phyloP scores from a whole-genome alignment of 2,797 vertebrate species.

The Cyclopterus lumpus region DNA sequence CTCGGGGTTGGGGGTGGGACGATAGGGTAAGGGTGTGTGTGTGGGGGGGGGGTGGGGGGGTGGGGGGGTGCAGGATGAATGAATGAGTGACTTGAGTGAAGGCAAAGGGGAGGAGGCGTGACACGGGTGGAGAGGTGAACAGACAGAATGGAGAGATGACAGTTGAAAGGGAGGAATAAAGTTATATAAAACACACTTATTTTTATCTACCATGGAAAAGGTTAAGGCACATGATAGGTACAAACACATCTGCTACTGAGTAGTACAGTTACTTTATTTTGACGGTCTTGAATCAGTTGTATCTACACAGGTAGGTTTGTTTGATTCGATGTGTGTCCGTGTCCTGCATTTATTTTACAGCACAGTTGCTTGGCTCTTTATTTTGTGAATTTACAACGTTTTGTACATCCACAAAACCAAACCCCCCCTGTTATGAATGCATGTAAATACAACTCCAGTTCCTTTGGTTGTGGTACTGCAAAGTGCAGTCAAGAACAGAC shows the following conservation, averaged over 20 bases:
- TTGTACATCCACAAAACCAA: slow-evolving; percentile 63
- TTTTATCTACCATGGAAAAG: slow-evolving; percentile 93
- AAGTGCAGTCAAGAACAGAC: slow-evolving; percentile 76
- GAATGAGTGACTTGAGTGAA: slow-evolving; percentile 50
- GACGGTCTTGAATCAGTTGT: slow-evolving; percentile 81
- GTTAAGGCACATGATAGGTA: slow-evolving; percentile 99
- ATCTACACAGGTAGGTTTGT: slow-evolving; percentile 83
- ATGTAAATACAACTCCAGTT: slow-evolving; percentile 68
- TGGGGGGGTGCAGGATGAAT: slow-evolving; percentile 58
- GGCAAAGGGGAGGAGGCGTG: slow-evolving; percentile 48
- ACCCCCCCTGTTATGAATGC: slow-evolving; percentile 29
- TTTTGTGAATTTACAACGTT: slow-evolving; percentile 70
- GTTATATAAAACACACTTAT: slow-evolving; percentile 90
- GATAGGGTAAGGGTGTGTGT: too few species aligned
- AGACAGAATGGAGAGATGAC: slow-evolving; percentile 50
- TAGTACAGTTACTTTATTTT: slow-evolving; percentile 87
- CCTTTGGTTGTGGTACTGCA: slow-evolving; percentile 83
- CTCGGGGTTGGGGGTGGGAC: slow-evolving; percentile 64
- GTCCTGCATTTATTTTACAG: slow-evolving; percentile 59
- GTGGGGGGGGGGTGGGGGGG: slow-evolving; percentile 51
- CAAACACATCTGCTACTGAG: slow-evolving; percentile 95
- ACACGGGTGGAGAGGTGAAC: slow-evolving; percentile 47
- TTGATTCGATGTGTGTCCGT: slow-evolving; percentile 65
- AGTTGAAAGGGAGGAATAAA: slow-evolving; percentile 73
- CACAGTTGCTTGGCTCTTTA: slow-evolving; percentile 57